phyloP scores from a whole-genome alignment of 2,113 vertebrate genomes.

The Pelodiscus sinensis region DNA sequence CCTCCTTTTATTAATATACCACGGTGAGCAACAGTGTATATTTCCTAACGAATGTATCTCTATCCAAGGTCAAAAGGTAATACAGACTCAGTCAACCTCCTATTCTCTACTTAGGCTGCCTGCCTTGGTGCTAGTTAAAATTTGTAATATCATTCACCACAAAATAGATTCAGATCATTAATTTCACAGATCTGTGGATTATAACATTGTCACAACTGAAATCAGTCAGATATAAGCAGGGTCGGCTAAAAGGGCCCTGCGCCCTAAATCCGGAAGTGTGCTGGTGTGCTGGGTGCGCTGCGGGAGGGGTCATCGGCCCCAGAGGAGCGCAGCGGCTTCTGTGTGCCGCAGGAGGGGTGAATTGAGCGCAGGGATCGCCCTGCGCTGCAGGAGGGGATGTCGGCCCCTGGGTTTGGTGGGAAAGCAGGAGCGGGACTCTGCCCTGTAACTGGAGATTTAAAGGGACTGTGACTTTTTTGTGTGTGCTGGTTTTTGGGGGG shows the following conservation, averaged over 20 bases:
- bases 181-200: constrained; percentile 20
- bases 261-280: no score
- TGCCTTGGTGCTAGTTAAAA: constrained; percentile 33
- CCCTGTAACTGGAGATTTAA: no score
- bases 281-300: no score
- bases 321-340: no score
- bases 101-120: constrained; percentile 3
- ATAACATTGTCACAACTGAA: constrained; percentile 3
- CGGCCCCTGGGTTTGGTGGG: no score
- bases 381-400: no score
- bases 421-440: no score
- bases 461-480: no score
- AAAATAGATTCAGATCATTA: constrained; percentile 27
- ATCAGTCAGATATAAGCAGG: neutral
- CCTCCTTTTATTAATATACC: constrained; percentile 68
- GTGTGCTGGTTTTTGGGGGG: no score
- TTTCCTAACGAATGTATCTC: constrained; percentile 48
- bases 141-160: neutral
- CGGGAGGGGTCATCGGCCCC: no score
- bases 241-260: neutral
- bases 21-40: constrained; percentile 31
- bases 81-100: neutral
- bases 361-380: no score
- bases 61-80: neutral
- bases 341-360: no score